A percentile compares a stretch with the other conserved stretches of the same genome.
Conservation (phyloP, 2,888 invertebrate species). For the Galeopsomyia nigrocyanea region DNA sequence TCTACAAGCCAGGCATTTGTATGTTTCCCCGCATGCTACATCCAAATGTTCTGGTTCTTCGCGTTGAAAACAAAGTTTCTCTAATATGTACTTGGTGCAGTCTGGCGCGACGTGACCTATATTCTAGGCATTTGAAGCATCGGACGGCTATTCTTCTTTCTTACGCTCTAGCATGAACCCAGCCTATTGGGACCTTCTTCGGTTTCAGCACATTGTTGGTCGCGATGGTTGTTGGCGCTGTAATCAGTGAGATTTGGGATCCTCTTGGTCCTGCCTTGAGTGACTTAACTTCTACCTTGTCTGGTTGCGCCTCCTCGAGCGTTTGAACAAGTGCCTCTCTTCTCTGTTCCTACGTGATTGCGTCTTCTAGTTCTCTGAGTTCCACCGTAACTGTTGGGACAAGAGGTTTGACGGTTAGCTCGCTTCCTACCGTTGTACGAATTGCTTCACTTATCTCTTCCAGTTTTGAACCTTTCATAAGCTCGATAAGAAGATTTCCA, state of each 20-base stretch:
- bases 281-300: neutral
- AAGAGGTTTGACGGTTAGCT: neutral
- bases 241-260: neutral
- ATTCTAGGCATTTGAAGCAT: constrained; percentile 5
- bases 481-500: neutral
- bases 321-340: neutral
- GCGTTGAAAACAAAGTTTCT: neutral
- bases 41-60: neutral
- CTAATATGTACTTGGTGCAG: neutral
- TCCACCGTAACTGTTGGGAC: neutral
- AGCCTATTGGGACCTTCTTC: too few relatives aligned
- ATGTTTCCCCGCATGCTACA: too few relatives aligned
- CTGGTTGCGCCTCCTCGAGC: neutral
- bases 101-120: neutral
- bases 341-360: neutral
- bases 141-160: neutral
- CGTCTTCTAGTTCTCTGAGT: neutral
- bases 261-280: constrained; percentile 2
- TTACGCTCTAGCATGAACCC: neutral
- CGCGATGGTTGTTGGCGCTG: neutral
- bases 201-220: neutral
- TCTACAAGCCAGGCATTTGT: too few relatives aligned
- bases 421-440: neutral
- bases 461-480: too few relatives aligned
- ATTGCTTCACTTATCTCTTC: neutral